Evolutionary conservation across 2,888 invertebrate species (phyloP).

Genomic region (Archips xylosteana): DNA sequence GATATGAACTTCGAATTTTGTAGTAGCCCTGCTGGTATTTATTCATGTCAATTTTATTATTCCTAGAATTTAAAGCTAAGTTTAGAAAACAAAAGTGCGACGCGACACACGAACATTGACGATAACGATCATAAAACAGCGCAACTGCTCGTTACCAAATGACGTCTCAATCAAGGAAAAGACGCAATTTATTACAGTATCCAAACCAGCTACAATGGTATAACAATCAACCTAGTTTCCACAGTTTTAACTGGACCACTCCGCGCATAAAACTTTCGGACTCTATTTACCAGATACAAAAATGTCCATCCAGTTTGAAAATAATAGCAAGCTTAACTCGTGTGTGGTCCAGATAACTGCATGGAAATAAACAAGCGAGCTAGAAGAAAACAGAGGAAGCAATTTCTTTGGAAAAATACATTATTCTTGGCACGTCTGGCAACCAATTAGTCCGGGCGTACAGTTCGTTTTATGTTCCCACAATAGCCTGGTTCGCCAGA

Average conservation of each 20-base stretch:
- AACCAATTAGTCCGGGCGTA: constrained; percentile 65
- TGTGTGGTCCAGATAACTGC: constrained; percentile 43
- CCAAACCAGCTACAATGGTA: not conserved
- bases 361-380: constrained; percentile 47
- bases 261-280: constrained; percentile 15
- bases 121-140: not conserved
- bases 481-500: constrained; percentile 56
- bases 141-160: not conserved
- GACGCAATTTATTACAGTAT: not conserved
- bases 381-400: constrained; percentile 50
- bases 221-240: constrained; percentile 28
- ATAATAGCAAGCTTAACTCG: constrained; percentile 24
- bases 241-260: constrained; percentile 23
- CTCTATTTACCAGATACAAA: constrained; percentile 13
- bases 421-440: constrained; percentile 68
- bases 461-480: constrained; percentile 59
- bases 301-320: constrained; percentile 20
- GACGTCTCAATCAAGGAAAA: not conserved
- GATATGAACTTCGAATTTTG: no score
- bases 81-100: no score
- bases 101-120: no score
- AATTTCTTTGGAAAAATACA: constrained; percentile 51
- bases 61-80: no score
- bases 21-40: no score
- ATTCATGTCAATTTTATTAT: no score